A percentile compares a stretch with the other conserved stretches of the same genome.
phyloP scores from a whole-genome alignment of 2,113 vertebrate genomes.

The Benitochromis conjunctus region DNA sequence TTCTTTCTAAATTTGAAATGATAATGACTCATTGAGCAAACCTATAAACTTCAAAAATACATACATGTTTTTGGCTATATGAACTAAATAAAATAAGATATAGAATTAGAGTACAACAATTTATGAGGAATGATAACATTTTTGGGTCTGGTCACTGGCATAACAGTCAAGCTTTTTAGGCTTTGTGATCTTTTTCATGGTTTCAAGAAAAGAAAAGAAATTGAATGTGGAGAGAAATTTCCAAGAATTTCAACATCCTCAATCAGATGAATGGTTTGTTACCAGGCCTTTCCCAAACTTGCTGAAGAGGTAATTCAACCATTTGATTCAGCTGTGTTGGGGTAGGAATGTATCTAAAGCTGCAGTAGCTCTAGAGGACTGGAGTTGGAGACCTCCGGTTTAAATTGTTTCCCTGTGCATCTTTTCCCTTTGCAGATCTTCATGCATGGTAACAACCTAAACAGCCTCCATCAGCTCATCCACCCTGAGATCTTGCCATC shows the following conservation, averaged over 20 bases:
- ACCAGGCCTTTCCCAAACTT: not conserved
- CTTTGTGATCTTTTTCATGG: not conserved
- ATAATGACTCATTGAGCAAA: not conserved
- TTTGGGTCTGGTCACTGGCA: too few relatives aligned
- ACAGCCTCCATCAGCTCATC: conserved; percentile 95
- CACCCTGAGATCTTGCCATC: conserved; percentile 97
- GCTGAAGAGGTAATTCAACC: not conserved
- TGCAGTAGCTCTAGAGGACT: not conserved
- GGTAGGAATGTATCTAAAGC: not conserved
- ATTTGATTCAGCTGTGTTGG: not conserved
- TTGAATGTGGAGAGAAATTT: not conserved
- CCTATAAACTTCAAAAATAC: not conserved
- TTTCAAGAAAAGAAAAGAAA: not conserved
- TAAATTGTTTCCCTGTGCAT: not conserved
- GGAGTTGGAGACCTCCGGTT: not conserved
- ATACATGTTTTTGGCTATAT: not conserved
- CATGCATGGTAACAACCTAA: conserved; percentile 97
- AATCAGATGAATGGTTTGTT: not conserved
- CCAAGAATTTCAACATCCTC: not conserved
- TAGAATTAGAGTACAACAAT: not conserved
- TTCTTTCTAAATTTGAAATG: not conserved
- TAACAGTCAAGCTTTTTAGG: not conserved
- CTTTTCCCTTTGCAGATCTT: conserved; percentile 81
- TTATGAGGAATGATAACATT: too few relatives aligned
- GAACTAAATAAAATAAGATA: not conserved